Evolutionary conservation across 2,888 invertebrate species (phyloP), one percentile per base, ranked within the genome.

Genomic region (Philereme transversata): DNA sequence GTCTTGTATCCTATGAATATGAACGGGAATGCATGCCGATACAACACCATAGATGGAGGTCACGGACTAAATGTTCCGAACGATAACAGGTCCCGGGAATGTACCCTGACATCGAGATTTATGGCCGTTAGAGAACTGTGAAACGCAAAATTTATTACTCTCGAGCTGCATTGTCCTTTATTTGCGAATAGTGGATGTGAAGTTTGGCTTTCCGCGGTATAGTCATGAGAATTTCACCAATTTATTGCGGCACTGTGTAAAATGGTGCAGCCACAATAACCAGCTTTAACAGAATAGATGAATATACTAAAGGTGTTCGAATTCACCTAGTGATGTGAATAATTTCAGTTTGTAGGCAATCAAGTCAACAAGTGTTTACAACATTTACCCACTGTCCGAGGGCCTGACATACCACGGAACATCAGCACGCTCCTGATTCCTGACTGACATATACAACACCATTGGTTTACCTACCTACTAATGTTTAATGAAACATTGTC

Each of bases 81-180:
- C 33, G 43, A 46, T 41, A 47, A 40, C 53, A 40, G 47, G 44
- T 44, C 38, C 53, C 38, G 45, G 44, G 50, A 50, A 53, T 46
- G 59, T 59, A 22, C 11, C 45, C 38, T 46, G 59, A 34, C 54
- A 54, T 34, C 11, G 54, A n/a, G 50, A 59, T 59, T 59, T 59
- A 59, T 59, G 40, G 45, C 58, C 49, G 44, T 35, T 5, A 55
- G 35, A 43, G 40, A 53, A 48, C 57, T 46, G 48, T 48, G 53
- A 53, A 40, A 51, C 35, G 44, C 11, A 50, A 22, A 22, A 54
- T 51, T 54, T 54, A 60, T 60, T 46, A 22, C 50, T 11, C 40
- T 9, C 9, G 41, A 9, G 40, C 38, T 38, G 52, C 35, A 51
- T 58, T 58, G 44, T 49, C 48, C 38, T 50, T 44, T 59, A 50